These are phyloP conservation scores for Nothoprocta pentlandii DNA, from an alignment of 2,113 vertebrate genomes.

Conservation along the genomic window DNA sequence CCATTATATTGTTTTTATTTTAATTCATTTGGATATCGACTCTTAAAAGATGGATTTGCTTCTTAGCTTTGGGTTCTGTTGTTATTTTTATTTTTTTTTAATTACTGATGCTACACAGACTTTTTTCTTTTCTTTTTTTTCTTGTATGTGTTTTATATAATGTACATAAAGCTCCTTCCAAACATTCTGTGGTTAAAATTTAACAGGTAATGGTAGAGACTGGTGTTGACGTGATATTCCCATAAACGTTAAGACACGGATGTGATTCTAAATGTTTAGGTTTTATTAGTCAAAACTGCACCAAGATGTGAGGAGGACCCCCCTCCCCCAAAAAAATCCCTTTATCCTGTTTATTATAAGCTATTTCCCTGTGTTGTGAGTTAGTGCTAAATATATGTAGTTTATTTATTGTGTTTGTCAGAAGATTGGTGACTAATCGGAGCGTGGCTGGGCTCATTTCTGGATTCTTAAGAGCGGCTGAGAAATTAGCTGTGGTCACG, in stretches of 20 bases:
- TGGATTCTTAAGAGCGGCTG: not conserved
- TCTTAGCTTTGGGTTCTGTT: not conserved
- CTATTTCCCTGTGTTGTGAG: not conserved
- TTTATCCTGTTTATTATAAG: not conserved
- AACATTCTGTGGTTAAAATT: not conserved
- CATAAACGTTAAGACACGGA: accelerated
- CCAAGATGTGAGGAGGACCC: not conserved
- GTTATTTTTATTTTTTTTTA: accelerated
- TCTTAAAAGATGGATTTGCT: not conserved
- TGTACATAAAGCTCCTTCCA: not conserved
- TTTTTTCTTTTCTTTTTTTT: not conserved
- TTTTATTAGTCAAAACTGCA: not conserved
- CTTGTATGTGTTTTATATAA: not conserved
- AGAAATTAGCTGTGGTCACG: not conserved
- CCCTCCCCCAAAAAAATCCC: not conserved
- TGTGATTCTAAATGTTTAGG: not conserved
- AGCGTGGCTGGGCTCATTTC: not conserved
- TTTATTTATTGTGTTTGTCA: not conserved
- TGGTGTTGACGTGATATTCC: not conserved
- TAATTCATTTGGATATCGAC: not conserved
- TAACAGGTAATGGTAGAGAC: not conserved
- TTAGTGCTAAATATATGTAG: not conserved
- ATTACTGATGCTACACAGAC: not conserved
- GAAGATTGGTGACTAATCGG: not conserved
- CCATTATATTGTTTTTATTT: not conserved